A percentile compares a stretch with the other conserved stretches of the same genome.
Conservation (phyloP, 2,888 invertebrate genomes). For the Plusia festucae region DNA sequence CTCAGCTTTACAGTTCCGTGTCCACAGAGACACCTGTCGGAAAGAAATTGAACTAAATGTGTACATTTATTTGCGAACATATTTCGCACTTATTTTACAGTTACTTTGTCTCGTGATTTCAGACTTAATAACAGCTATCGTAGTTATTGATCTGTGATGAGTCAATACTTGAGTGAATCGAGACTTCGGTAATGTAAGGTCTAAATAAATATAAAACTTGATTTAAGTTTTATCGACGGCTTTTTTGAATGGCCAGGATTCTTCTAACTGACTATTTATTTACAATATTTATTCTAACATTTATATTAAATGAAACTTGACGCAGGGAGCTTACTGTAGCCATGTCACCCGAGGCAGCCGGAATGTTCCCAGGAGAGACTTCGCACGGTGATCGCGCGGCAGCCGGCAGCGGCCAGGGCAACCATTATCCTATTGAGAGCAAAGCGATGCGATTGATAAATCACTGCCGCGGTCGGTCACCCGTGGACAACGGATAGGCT, state of each 20-base stretch:
- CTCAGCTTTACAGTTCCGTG: conserved; percentile 16
- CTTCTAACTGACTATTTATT: too few relatives aligned
- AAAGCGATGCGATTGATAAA: conserved; percentile 47
- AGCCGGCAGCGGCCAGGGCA: conserved; percentile 27
- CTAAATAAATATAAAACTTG: too few relatives aligned
- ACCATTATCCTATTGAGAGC: conserved; percentile 57
- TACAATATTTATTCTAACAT: too few relatives aligned
- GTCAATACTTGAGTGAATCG: background rate
- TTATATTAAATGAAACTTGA: background rate
- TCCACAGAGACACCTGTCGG: conserved; percentile 5
- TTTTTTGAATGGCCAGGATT: too few relatives aligned
- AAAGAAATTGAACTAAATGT: background rate
- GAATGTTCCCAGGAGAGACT: conserved; percentile 43
- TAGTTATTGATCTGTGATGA: background rate
- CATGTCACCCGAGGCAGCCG: conserved; percentile 4
- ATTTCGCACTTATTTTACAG: conserved; percentile 4
- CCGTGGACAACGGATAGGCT: conserved; percentile 44
- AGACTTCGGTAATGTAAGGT: too few relatives aligned
- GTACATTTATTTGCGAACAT: background rate
- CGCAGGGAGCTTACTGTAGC: conserved; percentile 16
- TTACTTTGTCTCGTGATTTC: conserved; percentile 1
- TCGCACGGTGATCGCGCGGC: conserved; percentile 48
- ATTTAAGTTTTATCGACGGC: too few relatives aligned
- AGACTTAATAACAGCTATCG: background rate
- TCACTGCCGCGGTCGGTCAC: conserved; percentile 56